Percentiles rank a stretch among this genome's conserved stretches.
phyloP scores from a whole-genome alignment of 2,797 vertebrate genomes.

The Sebastes hubbsi region DNA sequence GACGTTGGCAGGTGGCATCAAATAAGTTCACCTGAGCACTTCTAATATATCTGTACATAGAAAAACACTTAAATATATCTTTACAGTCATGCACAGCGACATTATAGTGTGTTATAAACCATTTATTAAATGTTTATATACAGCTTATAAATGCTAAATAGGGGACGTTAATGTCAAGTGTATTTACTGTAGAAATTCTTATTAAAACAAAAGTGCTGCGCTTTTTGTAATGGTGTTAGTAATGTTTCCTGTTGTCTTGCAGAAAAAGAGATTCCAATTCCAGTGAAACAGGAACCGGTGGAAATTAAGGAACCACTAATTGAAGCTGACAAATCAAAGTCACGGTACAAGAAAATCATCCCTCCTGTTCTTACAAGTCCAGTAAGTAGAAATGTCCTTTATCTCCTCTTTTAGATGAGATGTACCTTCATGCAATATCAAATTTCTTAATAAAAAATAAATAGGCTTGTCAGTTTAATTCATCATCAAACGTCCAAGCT shows the following conservation, averaged over 20 bases:
- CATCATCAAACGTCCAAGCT: background rate
- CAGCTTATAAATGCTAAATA: background rate
- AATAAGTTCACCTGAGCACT: background rate
- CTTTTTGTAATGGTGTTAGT: background rate
- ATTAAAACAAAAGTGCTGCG: background rate
- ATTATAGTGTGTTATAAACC: background rate
- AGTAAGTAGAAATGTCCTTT: conserved; percentile 61
- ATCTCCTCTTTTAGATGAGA: background rate
- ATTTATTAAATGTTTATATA: background rate
- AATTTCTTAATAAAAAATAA: background rate
- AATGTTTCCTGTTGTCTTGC: conserved; percentile 22
- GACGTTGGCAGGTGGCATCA: background rate
- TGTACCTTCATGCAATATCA: background rate
- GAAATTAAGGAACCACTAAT: conserved; percentile 83
- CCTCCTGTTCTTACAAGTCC: conserved; percentile 84
- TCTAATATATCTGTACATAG: background rate
- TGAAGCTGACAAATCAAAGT: conserved; percentile 89
- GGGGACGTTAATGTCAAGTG: background rate
- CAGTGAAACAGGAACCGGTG: conserved; percentile 84
- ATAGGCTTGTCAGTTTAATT: background rate
- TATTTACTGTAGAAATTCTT: background rate
- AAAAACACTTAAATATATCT: background rate
- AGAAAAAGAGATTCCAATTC: conserved; percentile 86
- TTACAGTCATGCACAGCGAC: background rate
- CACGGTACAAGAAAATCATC: conserved; percentile 87